Conservation (phyloP, 2,113 vertebrate genomes). For the Psettodes erumei region DNA sequence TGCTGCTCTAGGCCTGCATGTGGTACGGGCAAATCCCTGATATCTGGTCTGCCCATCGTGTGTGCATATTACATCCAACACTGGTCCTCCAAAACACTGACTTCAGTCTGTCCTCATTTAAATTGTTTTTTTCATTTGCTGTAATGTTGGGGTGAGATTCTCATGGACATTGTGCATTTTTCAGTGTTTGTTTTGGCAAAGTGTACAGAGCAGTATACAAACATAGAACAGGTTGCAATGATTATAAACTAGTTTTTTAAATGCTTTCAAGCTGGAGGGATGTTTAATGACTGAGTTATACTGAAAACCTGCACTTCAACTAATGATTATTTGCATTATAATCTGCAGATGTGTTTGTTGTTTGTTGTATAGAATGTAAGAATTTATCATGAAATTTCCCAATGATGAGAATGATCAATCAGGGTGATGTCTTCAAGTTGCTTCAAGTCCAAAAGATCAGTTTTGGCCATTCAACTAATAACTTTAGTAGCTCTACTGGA, state of each 20-base stretch:
- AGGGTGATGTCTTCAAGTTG: no score
- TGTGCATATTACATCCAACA: slow-evolving; percentile 25
- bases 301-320: no score
- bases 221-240: no score
- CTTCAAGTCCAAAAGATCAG: no score
- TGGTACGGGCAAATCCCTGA: slow-evolving; percentile 43
- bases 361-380: no score
- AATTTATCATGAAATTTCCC: no score
- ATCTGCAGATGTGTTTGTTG: background rate
- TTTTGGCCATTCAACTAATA: no score
- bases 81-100: slow-evolving; percentile 1
- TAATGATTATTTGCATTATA: background rate
- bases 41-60: slow-evolving; percentile 37
- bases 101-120: slow-evolving; percentile 27
- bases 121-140: background rate
- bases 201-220: background rate
- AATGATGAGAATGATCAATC: no score
- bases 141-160: background rate
- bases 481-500: no score
- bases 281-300: background rate
- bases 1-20: slow-evolving; percentile 38
- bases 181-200: background rate
- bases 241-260: background rate
- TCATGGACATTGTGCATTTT: background rate
- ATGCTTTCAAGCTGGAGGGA: background rate